A percentile compares a stretch with the other conserved stretches of the same genome.
phyloP scores from a whole-genome alignment of 2,888 invertebrate species.

The Euclidia mi region DNA sequence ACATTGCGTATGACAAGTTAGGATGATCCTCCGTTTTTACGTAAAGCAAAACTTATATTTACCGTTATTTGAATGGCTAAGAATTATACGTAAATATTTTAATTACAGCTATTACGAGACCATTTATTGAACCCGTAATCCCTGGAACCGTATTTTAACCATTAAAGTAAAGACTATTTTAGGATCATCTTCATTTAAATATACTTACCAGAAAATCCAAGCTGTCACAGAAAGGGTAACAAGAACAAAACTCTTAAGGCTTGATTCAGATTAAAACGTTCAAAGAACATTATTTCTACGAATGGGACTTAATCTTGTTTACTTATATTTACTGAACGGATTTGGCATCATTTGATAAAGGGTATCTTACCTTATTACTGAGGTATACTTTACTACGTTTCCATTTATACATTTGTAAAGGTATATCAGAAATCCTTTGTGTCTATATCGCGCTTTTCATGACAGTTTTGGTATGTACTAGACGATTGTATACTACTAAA shows the following conservation, averaged over 20 bases:
- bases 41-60: no score
- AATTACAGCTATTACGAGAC: no score
- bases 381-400: no score
- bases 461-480: no score
- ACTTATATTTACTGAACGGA: not conserved
- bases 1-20: no score
- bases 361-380: not conserved
- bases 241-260: not conserved
- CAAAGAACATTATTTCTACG: not conserved
- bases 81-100: no score
- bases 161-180: not conserved
- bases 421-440: slow-evolving; percentile 26
- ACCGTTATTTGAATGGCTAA: no score
- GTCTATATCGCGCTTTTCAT: no score
- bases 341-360: not conserved
- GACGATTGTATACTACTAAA: slow-evolving; percentile 45
- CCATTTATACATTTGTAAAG: no score
- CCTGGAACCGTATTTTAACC: no score
- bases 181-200: not conserved
- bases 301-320: slow-evolving; percentile 14
- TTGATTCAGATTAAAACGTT: not conserved
- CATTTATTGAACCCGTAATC: no score
- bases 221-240: not conserved
- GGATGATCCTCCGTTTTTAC: no score
- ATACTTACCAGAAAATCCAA: not conserved